Evolutionary conservation across 2,888 invertebrate species (phyloP).

Genomic region (Calliphora vomitoria): DNA sequence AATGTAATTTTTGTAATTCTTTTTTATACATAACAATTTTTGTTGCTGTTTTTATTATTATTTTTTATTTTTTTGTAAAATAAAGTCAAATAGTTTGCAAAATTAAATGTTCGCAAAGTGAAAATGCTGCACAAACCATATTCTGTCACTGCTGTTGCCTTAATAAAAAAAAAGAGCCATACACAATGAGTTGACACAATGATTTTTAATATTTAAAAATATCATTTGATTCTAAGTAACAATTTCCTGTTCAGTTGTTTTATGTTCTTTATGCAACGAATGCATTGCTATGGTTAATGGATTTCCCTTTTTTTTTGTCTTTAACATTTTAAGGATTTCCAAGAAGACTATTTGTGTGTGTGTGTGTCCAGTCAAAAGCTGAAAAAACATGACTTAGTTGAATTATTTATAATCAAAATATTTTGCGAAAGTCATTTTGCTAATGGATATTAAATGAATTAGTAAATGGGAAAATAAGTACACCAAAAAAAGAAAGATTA

Average conservation of each 20-base stretch:
- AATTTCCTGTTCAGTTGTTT: constrained; percentile 1
- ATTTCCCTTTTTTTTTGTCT: neutral
- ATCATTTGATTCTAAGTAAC: constrained; percentile 31
- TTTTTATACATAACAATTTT: neutral
- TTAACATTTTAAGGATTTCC: neutral
- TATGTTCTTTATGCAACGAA: neutral
- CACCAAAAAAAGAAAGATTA: too few relatives aligned
- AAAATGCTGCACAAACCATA: constrained; percentile 15
- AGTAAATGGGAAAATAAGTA: neutral
- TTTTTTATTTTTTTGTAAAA: constrained; percentile 20
- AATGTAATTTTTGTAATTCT: constrained; percentile 40
- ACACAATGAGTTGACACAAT: constrained; percentile 15
- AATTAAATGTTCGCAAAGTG: constrained; percentile 53
- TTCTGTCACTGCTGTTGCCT: neutral
- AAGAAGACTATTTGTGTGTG: neutral
- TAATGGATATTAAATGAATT: constrained; percentile 48
- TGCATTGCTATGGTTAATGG: neutral
- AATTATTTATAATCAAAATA: neutral
- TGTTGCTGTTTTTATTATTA: too few relatives aligned
- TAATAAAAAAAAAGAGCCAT: too few relatives aligned
- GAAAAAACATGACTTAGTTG: neutral
- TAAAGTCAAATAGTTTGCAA: constrained; percentile 55
- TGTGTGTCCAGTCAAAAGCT: neutral
- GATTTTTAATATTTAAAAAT: constrained; percentile 53
- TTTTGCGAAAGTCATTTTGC: constrained; percentile 7